Evolutionary conservation across 2,888 invertebrate genomes (phyloP), one percentile per base, ranked within the genome.

Genomic region (Ceramica pisi): DNA sequence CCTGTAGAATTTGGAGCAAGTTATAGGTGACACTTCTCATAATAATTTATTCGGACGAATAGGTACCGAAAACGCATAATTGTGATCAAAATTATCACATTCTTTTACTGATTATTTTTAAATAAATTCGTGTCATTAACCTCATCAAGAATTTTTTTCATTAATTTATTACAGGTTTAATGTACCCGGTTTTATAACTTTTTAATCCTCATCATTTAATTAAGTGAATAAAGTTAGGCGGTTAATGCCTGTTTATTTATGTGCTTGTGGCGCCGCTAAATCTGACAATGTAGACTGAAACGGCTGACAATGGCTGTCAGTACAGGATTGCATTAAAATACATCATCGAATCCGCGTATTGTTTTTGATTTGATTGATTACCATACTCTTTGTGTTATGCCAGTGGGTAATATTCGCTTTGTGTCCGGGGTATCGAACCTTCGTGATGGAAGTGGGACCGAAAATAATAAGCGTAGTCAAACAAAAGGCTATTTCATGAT

Each of bases 351-450:
- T 77, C 46, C 57, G 63, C 59, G 63, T 60, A 74, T 67, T 62
- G n/a, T 64, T 56, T 14, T n/a, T n/a, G n/a, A n/a, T n/a, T n/a
- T n/a, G n/a, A n/a, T n/a, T 53, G 57, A 38, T 64, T 63, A 61
- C 21, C 71, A 59, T 71, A 55, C 53, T 65, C 46, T 82, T 74
- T 79, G 57, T 79, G 48, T 62, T 69, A 62, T 38, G 38, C 64
- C 55, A 48, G 50, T 31, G 63, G 51, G 31, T 35, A 67, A 67
- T 53, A 48, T 23, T 55, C 48, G 61, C 61, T 75, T 64, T 71
- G 50, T 63, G 23, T 48, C 59, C 26, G 48, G 69, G 55, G 48
- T 67, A 57, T 61, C 66, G 56, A 82, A 64, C 61, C 62, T 59
- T 31, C 44, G 26, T 26, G 63, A 68, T 63, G 53, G 12, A 67